Evolutionary conservation across 1,140 invertebrate genomes (phyloP), one percentile per base, ranked within the genome.

Genomic region (Meloidogyne floridensis): DNA sequence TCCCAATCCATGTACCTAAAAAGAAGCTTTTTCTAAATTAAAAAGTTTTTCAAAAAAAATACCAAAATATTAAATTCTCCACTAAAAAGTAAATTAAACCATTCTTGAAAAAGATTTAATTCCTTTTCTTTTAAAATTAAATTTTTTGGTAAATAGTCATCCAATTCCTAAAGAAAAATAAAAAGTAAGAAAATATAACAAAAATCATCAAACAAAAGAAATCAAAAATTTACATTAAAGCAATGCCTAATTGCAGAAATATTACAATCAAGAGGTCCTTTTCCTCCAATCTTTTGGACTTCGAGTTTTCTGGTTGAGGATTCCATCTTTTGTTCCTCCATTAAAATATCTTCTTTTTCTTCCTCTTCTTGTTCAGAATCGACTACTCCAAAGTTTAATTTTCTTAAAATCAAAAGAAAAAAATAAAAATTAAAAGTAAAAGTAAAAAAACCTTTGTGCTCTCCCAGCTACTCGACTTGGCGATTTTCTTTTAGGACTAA

Each of bases 31-130:
- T 18, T 72, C 15, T 20, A 51, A 32, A 51, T 71, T 18, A 11
- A 42, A 59, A 20, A 81, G 59, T 32, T 3, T 54, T 43, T 20
- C 3, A 69, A 77, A 77, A 77, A 20, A 72, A 72, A 9, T 32
- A 80, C 77, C 51, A 80, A 75, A 75, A 80, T 72, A 54, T 32
- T 82, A 75, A 83, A 82, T 79, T 79, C 42, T n/a, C 77, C 77
- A 18, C 77, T 65, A 71, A 13, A 51, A 53, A 74, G 15, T 11
- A 59, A 73, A n/a, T 32, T 53, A 4, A 80, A 11, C 79, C 72
- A 82, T 69, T 75, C 20, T 3, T 47, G 43, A 74, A 82, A 82
- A 3, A 81, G 11, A 51, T 13, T 71, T 20, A 42, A 43, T 43
- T 56, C 32, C 3, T 70, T 81, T n/a, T 43, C 69, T 15, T 71